These are phyloP conservation scores for Scaeva pyrastri DNA, from an alignment of 2,888 invertebrate genomes.

Conservation along the genomic window DNA sequence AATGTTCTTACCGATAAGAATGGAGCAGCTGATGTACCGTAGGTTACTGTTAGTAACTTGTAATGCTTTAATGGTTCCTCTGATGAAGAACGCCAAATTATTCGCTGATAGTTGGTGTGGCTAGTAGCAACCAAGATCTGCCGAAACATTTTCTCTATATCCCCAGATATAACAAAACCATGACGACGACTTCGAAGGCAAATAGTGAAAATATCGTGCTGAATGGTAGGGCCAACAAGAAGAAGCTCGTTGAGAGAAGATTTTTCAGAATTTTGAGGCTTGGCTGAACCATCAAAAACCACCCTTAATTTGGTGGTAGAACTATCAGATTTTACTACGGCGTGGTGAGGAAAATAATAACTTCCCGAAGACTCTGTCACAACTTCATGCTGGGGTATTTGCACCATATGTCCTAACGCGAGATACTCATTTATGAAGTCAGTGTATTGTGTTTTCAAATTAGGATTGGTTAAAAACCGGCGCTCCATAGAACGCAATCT, in stretches of 20 bases:
- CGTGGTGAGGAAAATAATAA: slow-evolving; percentile 63
- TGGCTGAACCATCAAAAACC: too few species aligned
- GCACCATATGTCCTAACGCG: slow-evolving; percentile 44
- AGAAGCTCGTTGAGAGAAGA: too few species aligned
- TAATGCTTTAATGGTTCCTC: too few species aligned
- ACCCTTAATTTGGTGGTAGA: slow-evolving; percentile 38
- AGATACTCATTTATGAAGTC: slow-evolving; percentile 35
- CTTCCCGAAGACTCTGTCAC: not conserved
- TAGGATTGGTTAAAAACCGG: not conserved
- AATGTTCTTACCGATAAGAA: too few species aligned
- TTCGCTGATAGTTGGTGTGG: slow-evolving; percentile 49
- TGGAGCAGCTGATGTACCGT: too few species aligned
- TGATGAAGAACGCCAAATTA: slow-evolving; percentile 45
- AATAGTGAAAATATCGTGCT: too few species aligned
- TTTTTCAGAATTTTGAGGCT: slow-evolving; percentile 10
- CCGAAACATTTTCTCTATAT: slow-evolving; percentile 64
- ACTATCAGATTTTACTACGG: slow-evolving; percentile 55
- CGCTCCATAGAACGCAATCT: slow-evolving; percentile 10
- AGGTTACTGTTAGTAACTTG: too few species aligned
- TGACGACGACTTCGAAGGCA: slow-evolving; percentile 46
- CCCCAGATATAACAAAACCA: slow-evolving; percentile 48
- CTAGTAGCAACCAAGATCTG: slow-evolving; percentile 46
- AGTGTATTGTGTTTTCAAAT: not conserved
- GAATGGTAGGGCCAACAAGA: too few species aligned
- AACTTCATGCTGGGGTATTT: slow-evolving; percentile 26